Conservation (phyloP, 2,888 invertebrate genomes). For the Yponomeuta malinellus region DNA sequence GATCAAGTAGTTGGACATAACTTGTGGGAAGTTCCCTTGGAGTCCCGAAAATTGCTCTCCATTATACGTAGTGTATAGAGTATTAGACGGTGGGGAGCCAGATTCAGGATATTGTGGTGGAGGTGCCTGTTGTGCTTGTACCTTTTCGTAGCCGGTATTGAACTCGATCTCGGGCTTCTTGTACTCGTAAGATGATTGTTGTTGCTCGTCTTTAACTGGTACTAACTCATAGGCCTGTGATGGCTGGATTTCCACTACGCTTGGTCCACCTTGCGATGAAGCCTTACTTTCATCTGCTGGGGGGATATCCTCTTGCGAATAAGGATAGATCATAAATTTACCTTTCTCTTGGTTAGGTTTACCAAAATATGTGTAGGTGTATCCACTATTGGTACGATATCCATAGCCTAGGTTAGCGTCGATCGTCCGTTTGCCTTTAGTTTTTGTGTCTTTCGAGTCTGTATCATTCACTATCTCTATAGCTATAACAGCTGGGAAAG, state of each 20-base stretch:
- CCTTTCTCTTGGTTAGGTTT: slow-evolving; percentile 60
- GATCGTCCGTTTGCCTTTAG: slow-evolving; percentile 81
- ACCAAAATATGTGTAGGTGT: slow-evolving; percentile 69
- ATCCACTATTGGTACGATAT: slow-evolving; percentile 70
- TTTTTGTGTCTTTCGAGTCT: slow-evolving; percentile 63
- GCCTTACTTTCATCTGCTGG: slow-evolving; percentile 33
- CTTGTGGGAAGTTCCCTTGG: slow-evolving; percentile 62
- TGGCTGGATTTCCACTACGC: slow-evolving; percentile 71
- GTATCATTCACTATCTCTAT: slow-evolving; percentile 78
- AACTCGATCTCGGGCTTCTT: slow-evolving; percentile 47
- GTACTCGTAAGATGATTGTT: slow-evolving; percentile 43
- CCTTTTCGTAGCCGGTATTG: slow-evolving; percentile 40
- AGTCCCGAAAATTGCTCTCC: slow-evolving; percentile 62
- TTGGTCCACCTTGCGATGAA: slow-evolving; percentile 18
- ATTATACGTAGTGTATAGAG: slow-evolving; percentile 65
- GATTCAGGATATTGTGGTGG: slow-evolving; percentile 30
- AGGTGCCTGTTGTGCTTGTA: slow-evolving; percentile 37
- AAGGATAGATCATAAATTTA: slow-evolving; percentile 81
- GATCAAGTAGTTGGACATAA: slow-evolving; percentile 67
- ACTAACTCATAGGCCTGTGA: slow-evolving; percentile 74
- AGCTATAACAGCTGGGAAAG: slow-evolving; percentile 75
- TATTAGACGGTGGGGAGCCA: slow-evolving; percentile 34
- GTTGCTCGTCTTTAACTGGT: slow-evolving; percentile 45
- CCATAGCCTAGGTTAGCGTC: slow-evolving; percentile 84
- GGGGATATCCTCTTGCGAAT: slow-evolving; percentile 80